Conservation (phyloP, 2,797 vertebrate species). For the Telmatherina bonti region DNA sequence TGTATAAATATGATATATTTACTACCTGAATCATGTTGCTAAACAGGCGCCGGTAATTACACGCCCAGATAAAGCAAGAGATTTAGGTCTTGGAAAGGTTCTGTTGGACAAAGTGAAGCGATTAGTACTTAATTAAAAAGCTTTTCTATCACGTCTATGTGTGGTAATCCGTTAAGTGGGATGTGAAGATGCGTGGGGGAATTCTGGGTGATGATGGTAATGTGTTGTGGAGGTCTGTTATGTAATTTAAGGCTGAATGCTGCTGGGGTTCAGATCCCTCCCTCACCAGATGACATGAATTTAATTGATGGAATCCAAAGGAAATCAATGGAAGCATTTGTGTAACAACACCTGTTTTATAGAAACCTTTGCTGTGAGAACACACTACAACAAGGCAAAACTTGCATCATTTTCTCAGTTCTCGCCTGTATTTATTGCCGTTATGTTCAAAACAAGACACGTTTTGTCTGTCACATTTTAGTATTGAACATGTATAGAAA, state of each 20-base stretch:
- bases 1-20: conserved; percentile 63
- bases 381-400: neutral
- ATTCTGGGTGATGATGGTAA: conserved; percentile 49
- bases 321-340: conserved; percentile 41
- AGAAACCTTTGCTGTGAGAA: conserved; percentile 11
- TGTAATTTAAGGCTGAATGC: conserved; percentile 37
- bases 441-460: neutral
- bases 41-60: conserved; percentile 57
- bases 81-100: conserved; percentile 60
- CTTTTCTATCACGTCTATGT: conserved; percentile 53
- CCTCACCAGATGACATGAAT: conserved; percentile 42
- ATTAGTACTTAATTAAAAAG: conserved; percentile 73
- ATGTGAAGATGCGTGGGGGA: conserved; percentile 48
- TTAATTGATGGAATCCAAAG: conserved; percentile 32
- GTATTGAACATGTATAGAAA: neutral
- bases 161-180: conserved; percentile 71
- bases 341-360: conserved; percentile 26
- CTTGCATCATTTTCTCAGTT: too few species aligned
- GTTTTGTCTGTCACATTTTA: neutral
- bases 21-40: conserved; percentile 52
- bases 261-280: conserved; percentile 36
- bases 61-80: conserved; percentile 55
- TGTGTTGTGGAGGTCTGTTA: conserved; percentile 56
- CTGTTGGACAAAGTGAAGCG: conserved; percentile 64
- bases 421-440: neutral